Evolutionary conservation across 2,113 vertebrate species (phyloP).

Genomic region (Indicator indicator): DNA sequence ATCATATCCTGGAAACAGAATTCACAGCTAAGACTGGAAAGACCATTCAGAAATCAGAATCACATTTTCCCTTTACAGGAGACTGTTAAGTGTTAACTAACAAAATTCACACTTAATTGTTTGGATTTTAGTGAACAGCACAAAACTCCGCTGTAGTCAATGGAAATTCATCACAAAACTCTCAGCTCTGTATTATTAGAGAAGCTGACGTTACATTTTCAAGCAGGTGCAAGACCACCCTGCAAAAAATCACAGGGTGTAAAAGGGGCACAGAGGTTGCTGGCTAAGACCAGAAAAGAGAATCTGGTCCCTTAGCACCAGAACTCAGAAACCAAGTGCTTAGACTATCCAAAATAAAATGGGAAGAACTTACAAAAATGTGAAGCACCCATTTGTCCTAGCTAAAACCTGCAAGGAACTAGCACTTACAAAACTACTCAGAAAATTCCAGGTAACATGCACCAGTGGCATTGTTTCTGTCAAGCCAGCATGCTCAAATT

Average conservation of each 20-base stretch:
- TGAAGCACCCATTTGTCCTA: neutral
- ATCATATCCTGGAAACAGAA: neutral
- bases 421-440: neutral
- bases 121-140: neutral
- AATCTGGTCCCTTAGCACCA: neutral
- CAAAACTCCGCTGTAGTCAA: neutral
- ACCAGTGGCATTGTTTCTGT: rapidly evolving
- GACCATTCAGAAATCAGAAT: neutral
- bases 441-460: neutral
- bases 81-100: neutral
- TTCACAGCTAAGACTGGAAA: neutral
- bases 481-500: neutral
- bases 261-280: neutral
- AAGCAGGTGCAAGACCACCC: neutral
- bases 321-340: neutral
- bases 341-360: neutral
- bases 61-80: neutral
- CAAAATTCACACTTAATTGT: neutral
- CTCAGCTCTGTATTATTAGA: neutral
- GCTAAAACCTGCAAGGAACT: neutral
- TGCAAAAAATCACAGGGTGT: neutral
- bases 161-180: neutral
- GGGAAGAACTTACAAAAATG: neutral
- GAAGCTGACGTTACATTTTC: rapidly evolving
- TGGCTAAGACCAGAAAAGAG: neutral